phyloP scores from a whole-genome alignment of 2,113 vertebrate species.

The Pseudorasbora parva region DNA sequence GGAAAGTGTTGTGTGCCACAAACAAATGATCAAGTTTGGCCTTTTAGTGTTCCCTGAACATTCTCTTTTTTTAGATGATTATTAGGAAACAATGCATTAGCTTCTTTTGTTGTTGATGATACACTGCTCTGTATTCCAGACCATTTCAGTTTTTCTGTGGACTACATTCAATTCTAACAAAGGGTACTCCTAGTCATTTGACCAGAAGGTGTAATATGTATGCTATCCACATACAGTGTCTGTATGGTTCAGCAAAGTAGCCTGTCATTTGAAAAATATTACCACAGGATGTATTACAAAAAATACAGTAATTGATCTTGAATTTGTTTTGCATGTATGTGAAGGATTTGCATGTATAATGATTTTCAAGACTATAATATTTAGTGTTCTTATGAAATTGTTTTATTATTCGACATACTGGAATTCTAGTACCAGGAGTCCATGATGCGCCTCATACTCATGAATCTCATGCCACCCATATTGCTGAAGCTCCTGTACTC shows the following conservation, averaged over 20 bases:
- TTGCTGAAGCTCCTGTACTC: conserved; percentile 71
- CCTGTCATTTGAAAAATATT: too few species aligned
- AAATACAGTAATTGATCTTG: not conserved
- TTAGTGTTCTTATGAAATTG: not conserved
- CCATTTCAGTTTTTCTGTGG: not conserved
- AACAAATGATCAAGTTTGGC: not conserved
- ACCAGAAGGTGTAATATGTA: too few species aligned
- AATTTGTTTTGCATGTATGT: not conserved
- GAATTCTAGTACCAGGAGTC: not conserved
- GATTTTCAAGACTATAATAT: conserved; percentile 17
- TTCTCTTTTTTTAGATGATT: not conserved
- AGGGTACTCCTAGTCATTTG: too few species aligned
- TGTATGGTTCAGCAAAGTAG: too few species aligned
- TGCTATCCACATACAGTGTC: too few species aligned
- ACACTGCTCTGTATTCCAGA: not conserved
- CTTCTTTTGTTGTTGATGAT: not conserved
- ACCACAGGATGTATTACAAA: too few species aligned
- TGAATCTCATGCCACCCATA: conserved; percentile 13
- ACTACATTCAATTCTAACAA: too few species aligned
- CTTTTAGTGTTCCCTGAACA: not conserved
- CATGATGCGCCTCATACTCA: conserved; percentile 37
- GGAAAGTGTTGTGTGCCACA: not conserved
- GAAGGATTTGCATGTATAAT: not conserved
- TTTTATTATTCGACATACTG: not conserved
- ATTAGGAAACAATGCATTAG: not conserved